Base-by-base conservation (phyloP, 2,888 invertebrate genomes). In the Lathronympha strigana region DNA sequence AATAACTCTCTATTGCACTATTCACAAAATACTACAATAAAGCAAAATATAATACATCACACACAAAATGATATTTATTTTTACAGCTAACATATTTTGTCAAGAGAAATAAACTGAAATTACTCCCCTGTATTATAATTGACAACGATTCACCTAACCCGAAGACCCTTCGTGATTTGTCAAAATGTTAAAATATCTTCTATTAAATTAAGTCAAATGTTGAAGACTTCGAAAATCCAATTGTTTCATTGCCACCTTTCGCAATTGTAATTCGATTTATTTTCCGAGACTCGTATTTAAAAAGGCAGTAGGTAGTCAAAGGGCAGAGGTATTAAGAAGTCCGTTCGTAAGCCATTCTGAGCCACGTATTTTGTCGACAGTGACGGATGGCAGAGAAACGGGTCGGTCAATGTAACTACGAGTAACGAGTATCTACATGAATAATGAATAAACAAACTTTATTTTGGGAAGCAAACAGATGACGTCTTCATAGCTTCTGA, bases 321-420 rank as follows among this genome's bases (percentile, higher is more conserved):
- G 23, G 58, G 31, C 40, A 51, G 38, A 19, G 31, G 28, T 47
- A 53, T 64, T 53, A 60, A 60, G 60, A 66, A 60, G 60, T 38
- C 64, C 13, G 43, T 64, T 45, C 45, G 53, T 38, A 66, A 66
- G 64, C 40, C 54, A 54, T 49, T 66, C 54, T 13, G 31, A 54
- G 53, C 54, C 40, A 49, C 60, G 54, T 28, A 33, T 61, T 64
- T 21, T 19, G 53, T 21, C 28, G 66, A 66, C 66, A 66, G 60
- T 66, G 66, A 66, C 49, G 54, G 47, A 66, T 61, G 21, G 28
- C 31, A 45, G 47, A 45, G 31, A 40, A 54, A 40, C 53, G 31
- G 28, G 54, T 49, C 60, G 47, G 54, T 40, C 53, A 60, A 53
- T 64, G 38, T 28, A 17, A 51, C 45, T 47, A 31, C 40, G 61